A percentile compares a stretch with the other conserved stretches of the same genome.
Evolutionary conservation across 1,140 invertebrate genomes (phyloP).

Genomic region (Diploscapter pachys): DNA sequence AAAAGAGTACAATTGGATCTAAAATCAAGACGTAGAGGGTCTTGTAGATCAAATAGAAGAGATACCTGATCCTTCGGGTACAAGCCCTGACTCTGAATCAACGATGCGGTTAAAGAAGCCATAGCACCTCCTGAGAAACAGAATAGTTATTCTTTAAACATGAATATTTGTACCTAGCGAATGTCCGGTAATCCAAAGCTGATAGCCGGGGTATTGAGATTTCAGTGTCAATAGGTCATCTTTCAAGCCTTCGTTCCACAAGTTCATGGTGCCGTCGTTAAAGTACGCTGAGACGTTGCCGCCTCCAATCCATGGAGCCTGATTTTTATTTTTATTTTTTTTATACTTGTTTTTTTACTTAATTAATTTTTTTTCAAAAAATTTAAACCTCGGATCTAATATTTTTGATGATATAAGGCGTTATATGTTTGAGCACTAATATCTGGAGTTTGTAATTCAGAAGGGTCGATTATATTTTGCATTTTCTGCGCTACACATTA

Average conservation of each 20-base stretch:
- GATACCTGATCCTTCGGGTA: too few relatives aligned
- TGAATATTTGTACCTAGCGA: constrained; percentile 20
- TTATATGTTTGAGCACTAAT: too few relatives aligned
- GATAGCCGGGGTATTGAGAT: constrained; percentile 17
- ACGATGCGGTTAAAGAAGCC: constrained; percentile 35
- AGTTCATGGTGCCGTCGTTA: constrained; percentile 31
- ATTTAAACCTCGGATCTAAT: too few relatives aligned
- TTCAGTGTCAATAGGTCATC: constrained; percentile 19
- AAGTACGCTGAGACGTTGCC: constrained; percentile 40
- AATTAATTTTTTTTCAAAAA: too few relatives aligned
- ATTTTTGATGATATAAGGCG: too few relatives aligned
- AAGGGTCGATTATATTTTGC: too few relatives aligned
- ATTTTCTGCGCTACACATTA: too few relatives aligned
- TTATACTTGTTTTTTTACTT: too few relatives aligned
- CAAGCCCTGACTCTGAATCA: not conserved
- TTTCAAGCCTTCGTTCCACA: constrained; percentile 37
- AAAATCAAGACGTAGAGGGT: not conserved
- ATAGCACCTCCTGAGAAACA: constrained; percentile 27
- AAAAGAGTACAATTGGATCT: constrained; percentile 38
- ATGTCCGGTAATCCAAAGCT: constrained; percentile 38
- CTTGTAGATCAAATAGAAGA: too few relatives aligned
- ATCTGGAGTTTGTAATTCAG: too few relatives aligned
- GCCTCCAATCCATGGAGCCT: constrained; percentile 28
- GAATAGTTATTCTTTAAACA: not conserved
- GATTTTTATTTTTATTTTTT: not conserved